phyloP scores from a whole-genome alignment of 2,888 invertebrate genomes.

The Crossocerus cetratus region DNA sequence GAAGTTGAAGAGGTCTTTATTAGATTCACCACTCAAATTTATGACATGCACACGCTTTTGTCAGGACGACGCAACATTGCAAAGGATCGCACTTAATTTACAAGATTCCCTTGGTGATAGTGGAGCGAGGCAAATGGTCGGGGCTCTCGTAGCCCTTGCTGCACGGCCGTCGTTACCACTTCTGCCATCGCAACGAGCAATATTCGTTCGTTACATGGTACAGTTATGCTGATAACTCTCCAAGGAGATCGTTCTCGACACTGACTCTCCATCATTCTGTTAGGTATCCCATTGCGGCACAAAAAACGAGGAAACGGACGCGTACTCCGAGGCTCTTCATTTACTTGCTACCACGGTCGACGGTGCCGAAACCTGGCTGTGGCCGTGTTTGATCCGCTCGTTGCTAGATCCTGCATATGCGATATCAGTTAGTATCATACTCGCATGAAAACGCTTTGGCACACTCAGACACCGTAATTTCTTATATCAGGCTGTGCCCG shows the following conservation, averaged over 20 bases:
- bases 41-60: slow-evolving; percentile 21
- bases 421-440: slow-evolving; percentile 57
- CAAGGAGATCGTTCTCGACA: no score
- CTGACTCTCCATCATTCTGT: no score
- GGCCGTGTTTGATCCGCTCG: slow-evolving; percentile 68
- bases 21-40: neutral
- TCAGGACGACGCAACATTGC: slow-evolving; percentile 65
- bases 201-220: slow-evolving; percentile 71
- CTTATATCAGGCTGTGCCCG: slow-evolving; percentile 56
- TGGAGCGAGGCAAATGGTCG: slow-evolving; percentile 67
- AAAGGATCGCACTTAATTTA: slow-evolving; percentile 69
- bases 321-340: slow-evolving; percentile 70
- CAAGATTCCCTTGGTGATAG: slow-evolving; percentile 69
- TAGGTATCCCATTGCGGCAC: slow-evolving; percentile 65
- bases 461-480: neutral
- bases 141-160: slow-evolving; percentile 69
- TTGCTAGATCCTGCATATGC: slow-evolving; percentile 63
- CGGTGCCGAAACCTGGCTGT: slow-evolving; percentile 71
- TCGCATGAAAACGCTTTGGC: neutral
- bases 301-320: slow-evolving; percentile 63
- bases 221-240: neutral
- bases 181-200: slow-evolving; percentile 67
- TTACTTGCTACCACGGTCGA: slow-evolving; percentile 71
- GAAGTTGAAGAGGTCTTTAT: neutral
- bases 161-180: slow-evolving; percentile 69